Evolutionary conservation across 2,888 invertebrate genomes (phyloP).

Genomic region (Ommatoiulus sabulosus): DNA sequence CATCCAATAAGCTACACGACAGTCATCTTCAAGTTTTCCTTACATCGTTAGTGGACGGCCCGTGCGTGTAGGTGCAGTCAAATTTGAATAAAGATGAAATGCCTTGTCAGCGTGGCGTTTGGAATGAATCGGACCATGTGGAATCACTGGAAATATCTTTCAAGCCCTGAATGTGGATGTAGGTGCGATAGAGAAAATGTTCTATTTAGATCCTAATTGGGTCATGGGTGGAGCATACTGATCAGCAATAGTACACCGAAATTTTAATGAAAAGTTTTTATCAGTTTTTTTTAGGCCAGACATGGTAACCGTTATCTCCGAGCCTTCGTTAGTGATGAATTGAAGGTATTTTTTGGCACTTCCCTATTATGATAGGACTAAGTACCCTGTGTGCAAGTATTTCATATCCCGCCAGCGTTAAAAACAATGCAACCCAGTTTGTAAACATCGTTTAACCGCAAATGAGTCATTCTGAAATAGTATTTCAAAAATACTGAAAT

Average conservation of each 20-base stretch:
- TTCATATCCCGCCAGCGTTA: not conserved
- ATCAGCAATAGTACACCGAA: not conserved
- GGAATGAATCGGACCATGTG: too few species aligned
- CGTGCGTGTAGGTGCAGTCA: too few species aligned
- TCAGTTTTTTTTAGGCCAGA: not conserved
- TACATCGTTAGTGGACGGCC: too few species aligned
- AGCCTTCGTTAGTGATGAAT: not conserved
- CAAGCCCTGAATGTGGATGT: not conserved
- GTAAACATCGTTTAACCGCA: not conserved
- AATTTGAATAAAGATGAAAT: too few species aligned
- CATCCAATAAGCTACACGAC: too few species aligned
- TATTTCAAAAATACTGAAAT: not conserved
- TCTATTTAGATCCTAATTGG: not conserved
- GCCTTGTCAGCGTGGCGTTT: too few species aligned
- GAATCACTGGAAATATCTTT: too few species aligned
- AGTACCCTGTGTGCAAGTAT: not conserved
- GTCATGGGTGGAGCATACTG: conserved; percentile 2
- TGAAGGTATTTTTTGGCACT: not conserved
- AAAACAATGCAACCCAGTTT: not conserved
- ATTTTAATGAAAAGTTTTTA: not conserved
- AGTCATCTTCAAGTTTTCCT: too few species aligned
- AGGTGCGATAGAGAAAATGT: not conserved
- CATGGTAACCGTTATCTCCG: not conserved
- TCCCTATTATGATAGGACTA: too few species aligned
- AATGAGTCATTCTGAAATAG: not conserved